phyloP scores from a whole-genome alignment of 2,888 invertebrate species.

The Drosophila monieri region DNA sequence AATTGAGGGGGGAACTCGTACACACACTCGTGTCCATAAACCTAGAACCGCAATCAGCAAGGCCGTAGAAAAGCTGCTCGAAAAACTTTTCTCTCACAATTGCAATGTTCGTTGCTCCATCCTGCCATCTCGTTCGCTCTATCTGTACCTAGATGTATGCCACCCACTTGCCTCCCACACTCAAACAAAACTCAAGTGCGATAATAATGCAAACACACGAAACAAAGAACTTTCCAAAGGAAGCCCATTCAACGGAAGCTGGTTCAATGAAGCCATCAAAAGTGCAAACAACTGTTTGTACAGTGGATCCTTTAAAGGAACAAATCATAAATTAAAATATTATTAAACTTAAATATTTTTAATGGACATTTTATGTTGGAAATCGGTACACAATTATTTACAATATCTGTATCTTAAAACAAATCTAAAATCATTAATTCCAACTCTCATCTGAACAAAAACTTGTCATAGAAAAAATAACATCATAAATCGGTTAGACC shows the following conservation, averaged over 20 bases:
- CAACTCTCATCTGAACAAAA: neutral
- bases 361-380: neutral
- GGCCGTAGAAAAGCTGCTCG: slow-evolving; percentile 55
- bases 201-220: slow-evolving; percentile 65
- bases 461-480: neutral
- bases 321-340: too few species aligned
- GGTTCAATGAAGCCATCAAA: slow-evolving; percentile 75
- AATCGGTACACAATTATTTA: too few species aligned
- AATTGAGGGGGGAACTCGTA: slow-evolving; percentile 5
- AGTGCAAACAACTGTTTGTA: slow-evolving; percentile 39
- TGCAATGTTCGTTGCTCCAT: slow-evolving; percentile 6
- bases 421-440: neutral
- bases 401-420: too few species aligned
- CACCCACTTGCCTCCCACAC: slow-evolving; percentile 24
- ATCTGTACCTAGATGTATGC: slow-evolving; percentile 28
- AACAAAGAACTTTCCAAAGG: slow-evolving; percentile 72
- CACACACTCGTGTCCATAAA: neutral
- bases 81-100: slow-evolving; percentile 17
- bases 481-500: neutral
- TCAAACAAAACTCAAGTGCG: slow-evolving; percentile 32
- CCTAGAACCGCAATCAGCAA: slow-evolving; percentile 65
- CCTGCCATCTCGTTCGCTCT: neutral
- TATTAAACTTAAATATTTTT: too few species aligned
- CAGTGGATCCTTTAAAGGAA: slow-evolving; percentile 3
- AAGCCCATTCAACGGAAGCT: slow-evolving; percentile 24